Evolutionary conservation across 2,888 invertebrate species (phyloP).

Genomic region (Mactromeris polynyma): DNA sequence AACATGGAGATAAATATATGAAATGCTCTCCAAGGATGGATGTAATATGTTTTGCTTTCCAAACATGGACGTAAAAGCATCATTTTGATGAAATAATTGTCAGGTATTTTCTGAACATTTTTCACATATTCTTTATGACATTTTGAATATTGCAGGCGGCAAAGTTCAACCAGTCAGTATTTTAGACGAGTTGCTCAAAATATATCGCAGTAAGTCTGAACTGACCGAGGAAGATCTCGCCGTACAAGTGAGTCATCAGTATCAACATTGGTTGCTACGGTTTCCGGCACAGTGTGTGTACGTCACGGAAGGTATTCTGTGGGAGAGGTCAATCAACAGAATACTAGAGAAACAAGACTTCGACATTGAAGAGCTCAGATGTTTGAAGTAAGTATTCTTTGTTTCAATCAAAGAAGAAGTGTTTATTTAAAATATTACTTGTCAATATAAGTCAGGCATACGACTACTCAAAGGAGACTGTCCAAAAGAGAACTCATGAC

Average conservation of each 20-base stretch:
- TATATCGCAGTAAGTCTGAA: slow-evolving; percentile 43
- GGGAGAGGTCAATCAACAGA: slow-evolving; percentile 80
- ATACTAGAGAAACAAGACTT: slow-evolving; percentile 77
- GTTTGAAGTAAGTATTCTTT: slow-evolving; percentile 59
- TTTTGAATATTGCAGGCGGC: slow-evolving; percentile 39
- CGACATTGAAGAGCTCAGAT: slow-evolving; percentile 78
- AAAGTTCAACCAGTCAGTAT: slow-evolving; percentile 78
- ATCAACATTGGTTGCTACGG: slow-evolving; percentile 84
- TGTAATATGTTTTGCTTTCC: too few species aligned
- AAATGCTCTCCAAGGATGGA: too few species aligned
- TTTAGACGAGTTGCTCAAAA: slow-evolving; percentile 81
- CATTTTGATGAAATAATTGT: neutral
- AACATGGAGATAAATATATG: too few species aligned
- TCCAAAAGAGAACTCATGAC: too few species aligned
- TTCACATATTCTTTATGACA: neutral
- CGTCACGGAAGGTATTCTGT: slow-evolving; percentile 84
- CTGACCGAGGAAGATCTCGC: slow-evolving; percentile 55
- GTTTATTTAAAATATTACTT: too few species aligned
- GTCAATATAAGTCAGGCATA: too few species aligned
- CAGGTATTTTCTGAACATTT: neutral
- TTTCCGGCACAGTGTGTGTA: slow-evolving; percentile 85
- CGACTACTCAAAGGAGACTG: too few species aligned
- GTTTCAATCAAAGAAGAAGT: too few species aligned
- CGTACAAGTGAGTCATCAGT: slow-evolving; percentile 69
- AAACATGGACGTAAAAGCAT: too few species aligned